Base-by-base conservation (phyloP, 2,888 invertebrate genomes). In the Aricia artaxerxes region DNA sequence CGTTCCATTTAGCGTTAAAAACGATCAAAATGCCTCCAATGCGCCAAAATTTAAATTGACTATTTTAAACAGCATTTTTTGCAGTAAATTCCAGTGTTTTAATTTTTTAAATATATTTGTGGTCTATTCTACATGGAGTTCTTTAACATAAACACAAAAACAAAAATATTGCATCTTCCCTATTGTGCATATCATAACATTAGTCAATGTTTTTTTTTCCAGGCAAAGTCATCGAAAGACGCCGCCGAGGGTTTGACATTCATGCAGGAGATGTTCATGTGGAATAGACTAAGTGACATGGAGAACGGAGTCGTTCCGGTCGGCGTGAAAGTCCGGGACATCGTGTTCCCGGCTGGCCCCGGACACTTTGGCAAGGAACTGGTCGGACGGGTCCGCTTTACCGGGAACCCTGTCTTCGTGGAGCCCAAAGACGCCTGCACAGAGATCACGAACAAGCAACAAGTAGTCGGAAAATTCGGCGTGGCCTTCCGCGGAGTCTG, bases 211-310 rank as follows among this genome's bases (percentile, higher is more conserved):
- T 61, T 61, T n/a, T n/a, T n/a, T 61, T 61, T 72, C 24, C 84
- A 98, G 98, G 99, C 99, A 3, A 96, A 97, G 86, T 97, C 97
- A 11, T 94, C 97, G 0, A 96, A 97, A 84, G 97, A 98, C 87
- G 99, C 98, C 0, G 97, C 98, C 85, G 98, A 99, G 92, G 99
- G 99, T 0, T 93, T 98, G 60, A 95, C 97, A 16, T 99, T 99
- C 88, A 99, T 99, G 98, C 97, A 98, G 86, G 99, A 99, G 92
- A 99, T 99, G 98, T 96, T 98, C 1, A 98, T 98, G 87, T 94
- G 98, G 83, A 98, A 98, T 78, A 97, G 97, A 84, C 91, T 97
- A 81, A 96, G 97, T 86, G 97, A 97, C 79, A 83, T 86, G 31
- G 94, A 93, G 77, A 92, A 92, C 82, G 92, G 92, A 1, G 92